These are phyloP conservation scores for Oreochromis spilurus DNA, from an alignment of 2,113 vertebrate species.

Conservation along the genomic window DNA sequence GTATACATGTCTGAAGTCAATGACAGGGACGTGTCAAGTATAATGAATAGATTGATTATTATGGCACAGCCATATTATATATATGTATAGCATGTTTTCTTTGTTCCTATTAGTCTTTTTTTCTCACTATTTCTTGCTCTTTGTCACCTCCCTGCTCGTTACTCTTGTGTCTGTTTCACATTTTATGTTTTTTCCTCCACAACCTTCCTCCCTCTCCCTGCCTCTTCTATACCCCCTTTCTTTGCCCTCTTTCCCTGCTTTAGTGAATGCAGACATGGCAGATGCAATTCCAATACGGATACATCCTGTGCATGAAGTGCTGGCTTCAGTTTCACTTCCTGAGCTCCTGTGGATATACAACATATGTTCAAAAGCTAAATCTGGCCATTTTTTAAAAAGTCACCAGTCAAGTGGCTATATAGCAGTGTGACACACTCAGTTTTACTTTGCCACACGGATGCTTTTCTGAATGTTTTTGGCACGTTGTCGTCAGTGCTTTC, in stretches of 20 bases:
- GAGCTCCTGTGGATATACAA: slow-evolving; percentile 21
- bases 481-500: neutral
- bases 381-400: neutral
- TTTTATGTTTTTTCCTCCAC: neutral
- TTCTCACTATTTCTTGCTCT: neutral
- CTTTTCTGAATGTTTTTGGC: slow-evolving; percentile 8
- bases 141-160: neutral
- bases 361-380: slow-evolving; percentile 54
- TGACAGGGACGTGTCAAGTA: neutral
- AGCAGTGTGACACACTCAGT: neutral
- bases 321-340: slow-evolving; percentile 45
- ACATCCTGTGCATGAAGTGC: slow-evolving; percentile 35
- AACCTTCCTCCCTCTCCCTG: neutral
- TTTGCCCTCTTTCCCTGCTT: neutral
- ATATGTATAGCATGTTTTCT: neutral
- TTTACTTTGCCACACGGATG: neutral
- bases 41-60: neutral
- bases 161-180: neutral
- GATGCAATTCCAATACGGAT: neutral
- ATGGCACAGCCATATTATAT: neutral
- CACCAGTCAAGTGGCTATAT: neutral
- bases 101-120: neutral
- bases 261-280: neutral
- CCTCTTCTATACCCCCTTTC: neutral
- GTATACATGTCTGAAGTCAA: neutral